Conservation (phyloP, 2,797 vertebrate species). For the Crocodylus rhombifer region DNA sequence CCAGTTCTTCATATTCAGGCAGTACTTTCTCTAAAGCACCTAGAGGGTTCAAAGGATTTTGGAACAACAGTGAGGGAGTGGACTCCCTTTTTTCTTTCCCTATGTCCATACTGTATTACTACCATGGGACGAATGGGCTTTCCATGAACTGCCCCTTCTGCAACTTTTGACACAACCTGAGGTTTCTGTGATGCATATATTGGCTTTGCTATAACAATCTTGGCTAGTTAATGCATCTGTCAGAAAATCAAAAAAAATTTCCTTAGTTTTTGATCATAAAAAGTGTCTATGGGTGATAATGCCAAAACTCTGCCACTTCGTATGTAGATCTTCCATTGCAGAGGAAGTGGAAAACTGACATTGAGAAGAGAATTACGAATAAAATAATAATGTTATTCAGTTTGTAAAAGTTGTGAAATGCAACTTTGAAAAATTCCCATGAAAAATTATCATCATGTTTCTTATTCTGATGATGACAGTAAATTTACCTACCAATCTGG, state of each 20-base stretch:
- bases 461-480: background rate
- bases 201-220: slow-evolving; percentile 8
- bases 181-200: background rate
- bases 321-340: background rate
- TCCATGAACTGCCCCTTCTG: background rate
- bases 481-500: background rate
- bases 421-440: background rate
- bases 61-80: background rate
- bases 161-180: background rate
- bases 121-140: background rate
- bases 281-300: slow-evolving; percentile 2
- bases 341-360: background rate
- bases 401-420: background rate
- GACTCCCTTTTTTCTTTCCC: background rate
- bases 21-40: background rate
- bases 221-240: background rate
- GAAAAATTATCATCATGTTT: background rate
- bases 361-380: background rate
- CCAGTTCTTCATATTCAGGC: background rate
- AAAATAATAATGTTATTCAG: background rate
- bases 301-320: background rate
- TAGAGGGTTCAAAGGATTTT: background rate
- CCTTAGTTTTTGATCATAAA: slow-evolving; percentile 8
- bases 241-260: background rate
- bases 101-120: slow-evolving; percentile 2